Evolutionary conservation across 2,797 vertebrate species (phyloP), one percentile per base, ranked within the genome.

Genomic region (Gymnothorax javanicus): DNA sequence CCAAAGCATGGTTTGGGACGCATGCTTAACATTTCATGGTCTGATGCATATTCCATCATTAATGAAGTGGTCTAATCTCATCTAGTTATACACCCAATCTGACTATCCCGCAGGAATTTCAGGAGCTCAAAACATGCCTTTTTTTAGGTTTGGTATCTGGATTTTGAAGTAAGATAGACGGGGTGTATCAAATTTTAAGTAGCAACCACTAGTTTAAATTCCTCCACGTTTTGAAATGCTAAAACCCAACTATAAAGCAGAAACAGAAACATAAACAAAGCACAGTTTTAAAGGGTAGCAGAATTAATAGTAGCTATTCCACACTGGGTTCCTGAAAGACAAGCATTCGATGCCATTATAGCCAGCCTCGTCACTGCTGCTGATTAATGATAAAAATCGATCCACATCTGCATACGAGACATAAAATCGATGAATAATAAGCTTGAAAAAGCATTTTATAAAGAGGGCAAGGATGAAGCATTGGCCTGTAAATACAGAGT

Each of bases 301-400:
- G 50, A 79, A 79, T 12, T 5, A 67, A 67, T n/a, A 6, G 75
- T 23, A 79, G 75, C 75, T 54, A 54, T 17, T 12, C 17, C 50
- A n/a, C 1, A 7, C 17, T n/a, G 75, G 50, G 4, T 7, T 50
- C 4, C 17, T 77, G 33, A 54, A 17, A 23, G 50, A 33, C 75
- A 54, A 8, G 50, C 75, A 23, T 20, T 23, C 43, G 17, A 79
- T n/a, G 50, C 52, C 52, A 12, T 79, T 56, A 9, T 9, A 8
- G 75, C 52, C 50, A 33, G 50, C 17, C 27, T 20, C 20, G 73
- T 50, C 73, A 4, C 73, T 7, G 73, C 33, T 5, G 73, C 75
- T 73, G 75, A 54, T 79, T 79, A 79, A 79, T 54, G 56, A 79
- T 79, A 79, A 79, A n/a, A 79, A 54, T 79, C 50, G 56, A 79